Conservation (phyloP, 2,113 vertebrate genomes). For the Chrysemys picta region DNA sequence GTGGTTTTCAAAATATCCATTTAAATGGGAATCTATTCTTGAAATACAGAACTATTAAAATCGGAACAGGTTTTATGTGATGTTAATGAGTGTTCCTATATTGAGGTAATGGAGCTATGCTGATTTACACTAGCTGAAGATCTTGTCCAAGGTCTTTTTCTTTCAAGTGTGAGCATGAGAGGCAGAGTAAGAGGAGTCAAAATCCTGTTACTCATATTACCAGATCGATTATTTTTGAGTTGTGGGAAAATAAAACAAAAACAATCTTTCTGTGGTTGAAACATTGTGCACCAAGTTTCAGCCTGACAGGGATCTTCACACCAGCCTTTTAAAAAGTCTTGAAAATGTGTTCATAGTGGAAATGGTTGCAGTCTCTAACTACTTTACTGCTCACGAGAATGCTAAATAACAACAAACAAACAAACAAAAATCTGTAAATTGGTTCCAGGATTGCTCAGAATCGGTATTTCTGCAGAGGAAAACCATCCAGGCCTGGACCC, state of each 20-base stretch:
- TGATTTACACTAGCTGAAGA: not conserved
- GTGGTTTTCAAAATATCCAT: not conserved
- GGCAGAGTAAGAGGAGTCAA: not conserved
- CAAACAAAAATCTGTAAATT: not conserved
- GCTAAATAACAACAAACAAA: not conserved
- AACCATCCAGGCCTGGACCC: not conserved
- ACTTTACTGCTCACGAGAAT: not conserved
- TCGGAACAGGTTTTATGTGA: not conserved
- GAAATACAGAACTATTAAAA: not conserved
- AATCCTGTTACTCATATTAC: not conserved
- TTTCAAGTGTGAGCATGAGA: not conserved
- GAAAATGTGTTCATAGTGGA: not conserved
- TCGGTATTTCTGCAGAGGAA: not conserved
- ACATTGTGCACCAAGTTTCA: not conserved
- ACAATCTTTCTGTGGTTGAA: not conserved
- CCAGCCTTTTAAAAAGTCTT: not conserved
- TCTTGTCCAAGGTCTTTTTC: not conserved
- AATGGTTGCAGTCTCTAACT: not conserved
- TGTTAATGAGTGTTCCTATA: not conserved
- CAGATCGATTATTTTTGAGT: not conserved
- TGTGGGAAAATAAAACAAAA: not conserved
- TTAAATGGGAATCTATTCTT: not conserved
- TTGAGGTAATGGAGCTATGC: fast-evolving
- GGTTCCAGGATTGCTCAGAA: not conserved
- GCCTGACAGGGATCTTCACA: not conserved